Evolutionary conservation across 2,888 invertebrate genomes (phyloP), one percentile per base, ranked within the genome.

Genomic region (Scaptomyza cyrtandrae): DNA sequence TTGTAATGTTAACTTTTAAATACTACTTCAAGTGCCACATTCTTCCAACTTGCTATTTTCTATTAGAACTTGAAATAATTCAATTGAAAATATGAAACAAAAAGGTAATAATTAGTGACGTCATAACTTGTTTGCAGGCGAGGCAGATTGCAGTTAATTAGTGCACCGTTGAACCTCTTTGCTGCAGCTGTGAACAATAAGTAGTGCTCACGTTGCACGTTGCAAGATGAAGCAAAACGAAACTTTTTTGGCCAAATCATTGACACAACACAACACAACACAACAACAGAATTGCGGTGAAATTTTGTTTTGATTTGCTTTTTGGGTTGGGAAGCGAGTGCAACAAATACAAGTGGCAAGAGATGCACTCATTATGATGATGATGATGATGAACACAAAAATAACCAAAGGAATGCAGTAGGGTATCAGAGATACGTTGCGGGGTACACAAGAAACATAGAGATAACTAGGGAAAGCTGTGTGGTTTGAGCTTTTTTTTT

Each of bases 361-460:
- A 39, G 16, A 54, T 78, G 75, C 68, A 66, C 63, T 71, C 84
- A 78, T 80, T 83, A 83, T 80, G 61, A 61, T 16, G 16, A 10
- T 80, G 61, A 61, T 16, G 16, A 10, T 41, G 41, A 14, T 39
- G 5, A 19, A n/a, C 6, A n/a, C 2, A n/a, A 39, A 39, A 79
- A 64, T 64, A 79, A 71, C 86, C 83, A 73, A 69, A 78, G 81
- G 87, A 86, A 86, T 83, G 85, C 63, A 56, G 64, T 6, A 27
- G n/a, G 31, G 24, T 3, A 24, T 24, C 24, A 24, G 2, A 24
- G 24, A 24, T 24, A 24, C 4, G 24, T 24, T 19, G 19, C 19
- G 19, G 19, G 19, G 2, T 19, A 19, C 1, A 19, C 1, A 19
- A 19, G 19, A 1, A 19, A 19, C 19, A 37, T 19, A n/a, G 33